Evolutionary conservation across 2,797 vertebrate species (phyloP).

Genomic region (Mionectes olivaceus): DNA sequence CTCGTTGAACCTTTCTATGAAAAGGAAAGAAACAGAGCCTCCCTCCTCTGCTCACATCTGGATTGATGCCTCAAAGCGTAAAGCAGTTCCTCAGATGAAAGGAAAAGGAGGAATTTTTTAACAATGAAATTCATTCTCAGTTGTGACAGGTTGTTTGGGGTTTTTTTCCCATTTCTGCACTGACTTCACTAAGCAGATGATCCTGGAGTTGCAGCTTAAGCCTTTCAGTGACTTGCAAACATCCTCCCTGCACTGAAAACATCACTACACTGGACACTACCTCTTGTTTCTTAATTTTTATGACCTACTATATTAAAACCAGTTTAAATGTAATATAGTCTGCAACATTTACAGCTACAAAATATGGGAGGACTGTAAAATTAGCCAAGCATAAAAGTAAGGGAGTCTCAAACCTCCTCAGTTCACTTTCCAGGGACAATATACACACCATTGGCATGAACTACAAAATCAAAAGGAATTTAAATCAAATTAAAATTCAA

Average conservation of each 20-base stretch:
- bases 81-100: slow-evolving; percentile 33
- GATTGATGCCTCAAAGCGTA: neutral
- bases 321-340: slow-evolving; percentile 72
- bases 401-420: slow-evolving; percentile 41
- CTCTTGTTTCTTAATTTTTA: slow-evolving; percentile 51
- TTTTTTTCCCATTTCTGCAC: neutral
- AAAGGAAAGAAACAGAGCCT: neutral
- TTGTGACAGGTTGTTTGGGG: neutral
- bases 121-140: slow-evolving; percentile 33
- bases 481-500: slow-evolving; percentile 59
- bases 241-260: neutral
- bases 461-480: slow-evolving; percentile 22
- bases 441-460: neutral
- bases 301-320: slow-evolving; percentile 64
- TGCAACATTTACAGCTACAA: slow-evolving; percentile 70
- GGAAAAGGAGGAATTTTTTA: neutral
- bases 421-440: slow-evolving; percentile 22
- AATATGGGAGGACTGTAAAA: slow-evolving; percentile 73
- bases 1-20: neutral
- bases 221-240: neutral
- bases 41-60: neutral
- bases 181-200: slow-evolving; percentile 19
- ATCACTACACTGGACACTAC: neutral
- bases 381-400: slow-evolving; percentile 67
- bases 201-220: slow-evolving; percentile 26